phyloP scores from a whole-genome alignment of 1,140 invertebrate species.

The Eubasilissa regina region DNA sequence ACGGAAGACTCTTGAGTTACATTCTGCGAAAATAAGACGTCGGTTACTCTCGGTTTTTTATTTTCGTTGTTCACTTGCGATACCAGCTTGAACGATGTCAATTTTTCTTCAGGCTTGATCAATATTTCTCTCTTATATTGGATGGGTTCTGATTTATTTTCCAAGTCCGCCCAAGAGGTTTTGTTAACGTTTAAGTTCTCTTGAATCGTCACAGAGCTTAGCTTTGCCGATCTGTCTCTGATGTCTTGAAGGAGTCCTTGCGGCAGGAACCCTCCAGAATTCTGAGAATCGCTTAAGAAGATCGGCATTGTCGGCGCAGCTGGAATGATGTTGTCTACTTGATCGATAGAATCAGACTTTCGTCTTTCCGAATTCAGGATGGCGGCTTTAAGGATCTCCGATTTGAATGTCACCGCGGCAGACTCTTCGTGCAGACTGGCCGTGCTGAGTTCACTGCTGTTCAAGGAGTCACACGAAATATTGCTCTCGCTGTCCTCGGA shows the following conservation, averaged over 20 bases:
- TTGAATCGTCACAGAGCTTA: conserved; percentile 62
- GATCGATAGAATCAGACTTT: not conserved
- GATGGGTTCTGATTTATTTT: conserved; percentile 19
- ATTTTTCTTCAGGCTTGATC: conserved; percentile 60
- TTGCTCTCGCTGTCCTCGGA: conserved; percentile 80
- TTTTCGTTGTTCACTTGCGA: conserved; percentile 68
- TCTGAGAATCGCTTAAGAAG: conserved; percentile 22
- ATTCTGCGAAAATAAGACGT: conserved; percentile 35
- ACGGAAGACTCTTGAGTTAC: conserved; percentile 61
- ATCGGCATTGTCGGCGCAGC: conserved; percentile 54
- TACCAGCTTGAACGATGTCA: conserved; percentile 71
- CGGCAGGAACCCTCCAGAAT: conserved; percentile 70
- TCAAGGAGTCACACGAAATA: conserved; percentile 81
- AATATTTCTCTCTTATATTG: conserved; percentile 50
- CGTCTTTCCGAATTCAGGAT: conserved; percentile 26
- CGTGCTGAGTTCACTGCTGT: conserved; percentile 76
- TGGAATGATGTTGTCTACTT: conserved; percentile 22
- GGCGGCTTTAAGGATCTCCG: conserved; percentile 47
- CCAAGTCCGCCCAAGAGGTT: conserved; percentile 56
- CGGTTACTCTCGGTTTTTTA: conserved; percentile 64
- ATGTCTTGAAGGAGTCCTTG: conserved; percentile 76
- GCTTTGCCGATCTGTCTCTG: conserved; percentile 73
- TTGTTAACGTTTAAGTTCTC: conserved; percentile 42
- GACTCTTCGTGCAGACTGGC: conserved; percentile 64
- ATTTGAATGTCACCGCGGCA: conserved; percentile 51